Evolutionary conservation across 64 coral and sea anemone genomes (phyloP).

Genomic region (Stichodactyla helianthus): DNA sequence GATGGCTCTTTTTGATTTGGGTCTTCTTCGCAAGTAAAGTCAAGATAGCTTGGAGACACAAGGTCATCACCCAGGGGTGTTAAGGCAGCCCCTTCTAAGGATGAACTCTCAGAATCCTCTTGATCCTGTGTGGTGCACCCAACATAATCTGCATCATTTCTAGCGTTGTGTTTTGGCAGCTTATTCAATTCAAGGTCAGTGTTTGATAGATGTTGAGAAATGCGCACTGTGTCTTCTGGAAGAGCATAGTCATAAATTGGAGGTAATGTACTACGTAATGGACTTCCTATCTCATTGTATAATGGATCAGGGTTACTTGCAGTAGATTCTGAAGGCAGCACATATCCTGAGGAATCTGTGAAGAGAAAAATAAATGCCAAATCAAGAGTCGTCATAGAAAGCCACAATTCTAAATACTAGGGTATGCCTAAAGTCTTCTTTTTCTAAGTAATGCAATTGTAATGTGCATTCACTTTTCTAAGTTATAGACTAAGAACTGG

Average conservation of each 20-base stretch:
- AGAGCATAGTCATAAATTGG: background rate
- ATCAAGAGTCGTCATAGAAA: too few species aligned
- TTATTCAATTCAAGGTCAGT: background rate
- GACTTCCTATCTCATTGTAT: conserved; percentile 22
- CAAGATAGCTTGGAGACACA: background rate
- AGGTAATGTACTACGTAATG: background rate
- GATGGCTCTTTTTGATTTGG: background rate
- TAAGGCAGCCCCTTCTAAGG: background rate
- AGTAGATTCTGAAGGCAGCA: conserved; percentile 2
- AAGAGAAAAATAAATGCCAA: background rate
- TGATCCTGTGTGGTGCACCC: background rate
- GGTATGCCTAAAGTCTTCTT: too few species aligned
- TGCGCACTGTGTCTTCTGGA: conserved; percentile 1
- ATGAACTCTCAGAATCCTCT: background rate
- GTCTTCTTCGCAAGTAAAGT: background rate
- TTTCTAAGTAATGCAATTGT: too few species aligned
- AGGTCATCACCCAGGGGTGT: background rate
- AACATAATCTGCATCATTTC: conserved; percentile 1
- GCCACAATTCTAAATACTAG: too few species aligned
- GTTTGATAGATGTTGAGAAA: background rate
- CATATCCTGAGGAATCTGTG: conserved; percentile 8
- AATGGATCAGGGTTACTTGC: background rate
- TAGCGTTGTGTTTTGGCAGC: background rate
- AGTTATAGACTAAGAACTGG: too few species aligned
- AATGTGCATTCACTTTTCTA: too few species aligned